Conservation (phyloP, 2,113 vertebrate genomes). For the Petrocephalus zakoni region DNA sequence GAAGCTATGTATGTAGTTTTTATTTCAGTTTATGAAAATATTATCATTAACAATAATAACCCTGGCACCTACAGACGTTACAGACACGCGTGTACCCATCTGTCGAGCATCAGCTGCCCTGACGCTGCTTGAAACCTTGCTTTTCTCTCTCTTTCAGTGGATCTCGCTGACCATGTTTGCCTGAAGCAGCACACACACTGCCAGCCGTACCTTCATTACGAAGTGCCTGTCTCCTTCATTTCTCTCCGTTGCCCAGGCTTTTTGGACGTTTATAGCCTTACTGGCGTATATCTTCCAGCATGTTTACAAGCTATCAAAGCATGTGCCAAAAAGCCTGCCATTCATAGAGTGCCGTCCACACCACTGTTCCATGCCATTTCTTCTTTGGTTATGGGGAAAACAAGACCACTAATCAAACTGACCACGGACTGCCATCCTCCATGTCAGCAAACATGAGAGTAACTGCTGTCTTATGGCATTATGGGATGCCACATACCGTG, state of each 20-base stretch:
- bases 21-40: neutral
- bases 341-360: neutral
- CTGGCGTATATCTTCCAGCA: neutral
- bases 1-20: neutral
- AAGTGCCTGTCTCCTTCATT: constrained; percentile 4
- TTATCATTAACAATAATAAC: neutral
- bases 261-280: neutral
- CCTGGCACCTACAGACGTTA: too few species aligned
- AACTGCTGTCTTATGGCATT: neutral
- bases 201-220: neutral
- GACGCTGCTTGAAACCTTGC: neutral
- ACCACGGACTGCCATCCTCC: neutral
- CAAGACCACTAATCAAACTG: neutral
- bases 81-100: neutral
- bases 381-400: neutral
- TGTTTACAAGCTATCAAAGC: neutral
- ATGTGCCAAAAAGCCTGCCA: neutral
- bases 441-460: neutral
- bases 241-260: neutral
- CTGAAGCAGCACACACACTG: constrained; percentile 20
- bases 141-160: constrained; percentile 39
- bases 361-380: neutral
- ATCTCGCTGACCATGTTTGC: constrained; percentile 51
- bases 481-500: neutral
- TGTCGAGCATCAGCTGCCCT: neutral